Evolutionary conservation across 2,113 vertebrate species (phyloP), one percentile per base, ranked within the genome.

Genomic region (Gambusia affinis): DNA sequence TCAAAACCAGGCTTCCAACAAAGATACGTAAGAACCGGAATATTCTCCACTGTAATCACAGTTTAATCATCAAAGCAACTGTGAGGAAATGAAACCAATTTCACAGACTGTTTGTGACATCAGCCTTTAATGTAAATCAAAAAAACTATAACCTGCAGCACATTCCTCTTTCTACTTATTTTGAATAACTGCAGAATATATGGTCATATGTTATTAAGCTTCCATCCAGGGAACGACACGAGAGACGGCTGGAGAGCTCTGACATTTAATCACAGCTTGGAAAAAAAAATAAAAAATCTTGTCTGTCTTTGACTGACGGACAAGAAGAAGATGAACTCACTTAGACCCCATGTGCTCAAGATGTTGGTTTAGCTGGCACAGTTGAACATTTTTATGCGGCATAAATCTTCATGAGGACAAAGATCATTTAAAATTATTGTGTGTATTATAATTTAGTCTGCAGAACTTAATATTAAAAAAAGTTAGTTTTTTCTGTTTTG

Each of bases 201-300:
- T 24, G 54, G 24, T 61, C 72, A 75, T 84, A 83, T 63, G 47
- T 84, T 79, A 72, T 81, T 73, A 73, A 22, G 5, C 65, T n/a
- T 74, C n/a, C 33, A 29, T 86, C 62, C 72, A 76, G 70, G 78
- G 82, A 68, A 72, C 70, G 70, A 85, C 71, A 73, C 14, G 61
- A 79, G 70, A 75, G 78, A 77, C 72, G 66, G 86, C 68, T 73
- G 61, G 64, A 83, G 62, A 42, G 30, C 67, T 80, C 60, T 72
- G 87, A 85, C 78, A 83, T 87, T 86, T 88, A 84, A 89, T 88
- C 74, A 75, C 64, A 77, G 66, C 24, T 72, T 68, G 37, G 85
- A 60, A 80, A 80, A 81, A 70, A 39, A 37, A n/a, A n/a, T 2
- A 39, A 37, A n/a, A n/a, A 0, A 57, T 57, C 75, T 72, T 57